Conservation (phyloP, 2,797 vertebrate genomes). For the Bufotes viridis region DNA sequence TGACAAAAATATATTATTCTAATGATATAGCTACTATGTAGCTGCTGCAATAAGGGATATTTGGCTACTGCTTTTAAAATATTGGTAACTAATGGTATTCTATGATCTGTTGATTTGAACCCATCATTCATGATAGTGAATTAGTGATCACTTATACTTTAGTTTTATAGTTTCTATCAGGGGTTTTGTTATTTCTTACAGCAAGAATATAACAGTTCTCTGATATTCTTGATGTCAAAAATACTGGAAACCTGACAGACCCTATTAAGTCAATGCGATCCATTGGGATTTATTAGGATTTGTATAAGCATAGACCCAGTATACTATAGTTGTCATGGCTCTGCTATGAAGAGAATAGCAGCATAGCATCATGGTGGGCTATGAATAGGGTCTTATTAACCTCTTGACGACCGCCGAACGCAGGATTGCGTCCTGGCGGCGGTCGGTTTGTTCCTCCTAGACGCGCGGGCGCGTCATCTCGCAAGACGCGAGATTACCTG, state of each 20-base stretch:
- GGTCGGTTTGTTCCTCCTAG: no score
- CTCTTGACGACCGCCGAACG: no score
- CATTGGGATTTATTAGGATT: neutral
- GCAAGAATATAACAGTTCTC: neutral
- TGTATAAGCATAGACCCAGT: neutral
- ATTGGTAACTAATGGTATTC: neutral
- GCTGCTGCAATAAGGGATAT: neutral
- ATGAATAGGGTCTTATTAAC: no score
- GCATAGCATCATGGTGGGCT: no score
- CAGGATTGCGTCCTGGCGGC: no score
- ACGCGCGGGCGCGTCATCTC: no score
- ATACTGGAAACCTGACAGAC: neutral
- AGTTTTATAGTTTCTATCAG: neutral
- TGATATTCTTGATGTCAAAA: neutral
- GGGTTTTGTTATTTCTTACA: neutral
- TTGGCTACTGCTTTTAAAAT: neutral
- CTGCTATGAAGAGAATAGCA: no score
- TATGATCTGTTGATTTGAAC: neutral
- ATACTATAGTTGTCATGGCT: neutral
- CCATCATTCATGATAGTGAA: neutral
- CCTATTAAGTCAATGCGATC: neutral
- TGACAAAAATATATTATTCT: neutral
- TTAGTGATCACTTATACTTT: neutral
- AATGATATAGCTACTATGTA: neutral
- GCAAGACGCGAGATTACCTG: no score